Evolutionary conservation across 2,113 vertebrate species (phyloP).

Genomic region (Carassius gibelio): DNA sequence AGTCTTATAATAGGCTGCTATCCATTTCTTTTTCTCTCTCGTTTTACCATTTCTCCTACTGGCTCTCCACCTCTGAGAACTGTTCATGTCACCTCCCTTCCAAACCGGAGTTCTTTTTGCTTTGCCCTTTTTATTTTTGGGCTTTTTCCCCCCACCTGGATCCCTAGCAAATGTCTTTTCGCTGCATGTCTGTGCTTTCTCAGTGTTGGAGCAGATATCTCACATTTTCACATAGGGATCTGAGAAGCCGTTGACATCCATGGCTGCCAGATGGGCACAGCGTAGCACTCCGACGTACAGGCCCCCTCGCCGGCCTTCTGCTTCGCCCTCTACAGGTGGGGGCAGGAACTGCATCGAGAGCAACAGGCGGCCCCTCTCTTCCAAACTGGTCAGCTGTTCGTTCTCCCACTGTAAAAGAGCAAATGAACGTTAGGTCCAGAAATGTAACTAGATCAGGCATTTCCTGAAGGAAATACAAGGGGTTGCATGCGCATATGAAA

Average conservation of each 20-base stretch:
- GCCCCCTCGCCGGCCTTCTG: constrained; percentile 62
- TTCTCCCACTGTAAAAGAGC: constrained; percentile 77
- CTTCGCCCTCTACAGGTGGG: constrained; percentile 47
- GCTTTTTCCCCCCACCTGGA: background rate
- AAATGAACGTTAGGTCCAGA: background rate
- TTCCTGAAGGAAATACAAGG: background rate
- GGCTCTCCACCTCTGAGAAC: background rate
- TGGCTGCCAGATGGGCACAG: constrained; percentile 86
- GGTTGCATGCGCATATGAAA: background rate
- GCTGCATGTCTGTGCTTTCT: background rate
- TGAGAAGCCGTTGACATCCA: constrained; percentile 88
- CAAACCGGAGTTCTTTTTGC: background rate
- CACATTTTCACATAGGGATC: constrained; percentile 89
- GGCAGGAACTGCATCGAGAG: constrained; percentile 79
- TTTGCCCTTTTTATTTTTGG: background rate
- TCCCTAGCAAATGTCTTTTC: background rate
- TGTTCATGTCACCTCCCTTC: background rate
- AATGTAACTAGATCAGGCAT: background rate
- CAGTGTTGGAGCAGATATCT: constrained; percentile 58
- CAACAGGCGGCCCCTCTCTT: constrained; percentile 83
- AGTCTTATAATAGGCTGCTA: background rate
- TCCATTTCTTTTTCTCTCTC: background rate
- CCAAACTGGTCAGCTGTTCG: constrained; percentile 79
- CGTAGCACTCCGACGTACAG: constrained; percentile 83
- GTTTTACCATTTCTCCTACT: background rate